phyloP scores from a whole-genome alignment of 2,113 vertebrate species.

The Erpornis zantholeuca region DNA sequence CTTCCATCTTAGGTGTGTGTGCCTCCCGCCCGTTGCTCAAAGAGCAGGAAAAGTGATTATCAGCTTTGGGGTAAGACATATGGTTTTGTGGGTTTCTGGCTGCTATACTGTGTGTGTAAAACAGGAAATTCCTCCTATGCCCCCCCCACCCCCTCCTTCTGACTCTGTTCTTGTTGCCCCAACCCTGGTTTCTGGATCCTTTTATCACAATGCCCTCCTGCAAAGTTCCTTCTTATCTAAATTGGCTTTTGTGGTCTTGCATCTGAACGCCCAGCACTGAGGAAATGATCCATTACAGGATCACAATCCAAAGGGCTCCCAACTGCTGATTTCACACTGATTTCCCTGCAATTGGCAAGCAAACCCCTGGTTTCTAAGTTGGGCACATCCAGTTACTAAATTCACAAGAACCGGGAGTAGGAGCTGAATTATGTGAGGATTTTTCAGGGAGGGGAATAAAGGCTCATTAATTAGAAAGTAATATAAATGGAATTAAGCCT shows the following conservation, averaged over 20 bases:
- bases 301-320: not conserved
- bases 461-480: not conserved
- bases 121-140: conserved; percentile 39
- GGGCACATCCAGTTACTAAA: not conserved
- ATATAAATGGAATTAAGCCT: not conserved
- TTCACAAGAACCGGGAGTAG: not conserved
- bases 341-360: not conserved
- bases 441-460: not conserved
- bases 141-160: not conserved
- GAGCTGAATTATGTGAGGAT: not conserved
- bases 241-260: conserved; percentile 36
- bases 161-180: not conserved
- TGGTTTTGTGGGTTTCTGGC: conserved; percentile 9
- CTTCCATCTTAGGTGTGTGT: not conserved
- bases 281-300: conserved; percentile 3
- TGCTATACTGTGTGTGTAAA: not conserved
- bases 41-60: conserved; percentile 9
- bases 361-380: not conserved
- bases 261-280: not conserved
- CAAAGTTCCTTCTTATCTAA: conserved; percentile 59
- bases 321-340: conserved; percentile 16
- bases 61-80: conserved; percentile 15
- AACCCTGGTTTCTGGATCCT: conserved; percentile 38
- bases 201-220: conserved; percentile 28
- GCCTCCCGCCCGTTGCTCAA: not conserved